A percentile compares a stretch with the other conserved stretches of the same genome.
phyloP scores from a whole-genome alignment of 1,140 invertebrate genomes.

The Riptortus pedestris region DNA sequence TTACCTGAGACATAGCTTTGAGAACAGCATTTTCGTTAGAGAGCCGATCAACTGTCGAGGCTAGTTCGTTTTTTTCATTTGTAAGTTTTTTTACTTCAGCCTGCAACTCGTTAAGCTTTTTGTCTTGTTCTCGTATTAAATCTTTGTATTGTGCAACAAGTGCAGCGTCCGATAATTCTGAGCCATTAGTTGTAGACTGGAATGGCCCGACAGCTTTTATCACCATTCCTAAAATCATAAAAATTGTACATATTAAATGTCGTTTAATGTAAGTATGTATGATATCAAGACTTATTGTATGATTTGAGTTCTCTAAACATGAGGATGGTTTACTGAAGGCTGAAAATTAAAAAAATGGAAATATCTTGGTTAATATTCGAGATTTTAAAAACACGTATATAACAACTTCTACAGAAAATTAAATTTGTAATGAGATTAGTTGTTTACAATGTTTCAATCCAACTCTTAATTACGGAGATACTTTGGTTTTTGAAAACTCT shows the following conservation, averaged over 20 bases:
- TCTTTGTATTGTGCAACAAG: constrained; percentile 65
- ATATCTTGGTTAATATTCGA: no score
- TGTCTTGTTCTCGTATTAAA: constrained; percentile 78
- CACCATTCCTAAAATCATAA: constrained; percentile 40
- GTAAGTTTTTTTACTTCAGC: constrained; percentile 21
- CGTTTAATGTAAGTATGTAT: constrained; percentile 4
- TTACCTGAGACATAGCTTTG: constrained; percentile 45
- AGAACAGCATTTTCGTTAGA: constrained; percentile 80
- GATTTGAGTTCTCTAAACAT: no score
- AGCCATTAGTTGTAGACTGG: constrained; percentile 43
- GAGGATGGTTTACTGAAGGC: no score
- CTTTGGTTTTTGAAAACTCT: no score
- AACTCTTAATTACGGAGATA: no score
- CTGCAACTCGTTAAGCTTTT: constrained; percentile 41
- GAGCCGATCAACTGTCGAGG: constrained; percentile 59
- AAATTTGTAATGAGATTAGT: no score
- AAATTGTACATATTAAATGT: constrained; percentile 25
- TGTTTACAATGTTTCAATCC: no score
- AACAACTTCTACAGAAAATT: no score
- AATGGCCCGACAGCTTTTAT: constrained; percentile 48
- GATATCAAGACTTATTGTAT: no score
- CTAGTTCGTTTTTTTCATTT: constrained; percentile 47
- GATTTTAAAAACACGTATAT: no score
- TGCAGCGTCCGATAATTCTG: constrained; percentile 35
- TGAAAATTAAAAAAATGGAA: no score